Base-by-base conservation (phyloP, 2,888 invertebrate genomes). In the Apamea sordens region DNA sequence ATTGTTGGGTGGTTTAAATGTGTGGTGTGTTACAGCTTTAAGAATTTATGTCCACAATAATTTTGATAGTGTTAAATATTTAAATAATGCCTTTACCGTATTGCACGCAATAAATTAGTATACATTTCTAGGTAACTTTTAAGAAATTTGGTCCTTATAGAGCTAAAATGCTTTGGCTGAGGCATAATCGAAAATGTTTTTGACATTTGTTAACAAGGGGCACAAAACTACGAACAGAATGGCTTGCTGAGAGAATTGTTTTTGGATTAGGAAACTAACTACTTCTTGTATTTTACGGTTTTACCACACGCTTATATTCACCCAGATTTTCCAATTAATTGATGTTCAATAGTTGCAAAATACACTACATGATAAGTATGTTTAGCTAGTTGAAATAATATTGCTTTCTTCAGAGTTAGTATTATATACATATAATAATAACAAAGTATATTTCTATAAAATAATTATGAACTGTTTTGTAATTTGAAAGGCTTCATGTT, bases 381-480 rank as follows among this genome's bases (percentile, higher is more conserved):
- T 72, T 65, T 72, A 72, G 56, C 61, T 84, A 80, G 74, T 41
- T 74, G 73, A 59, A 76, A 76, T 64, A 36, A 71, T 8, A 73
- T 79, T 74, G 73, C 73, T 85, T 85, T 86, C 47, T 36, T 28
- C 56, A 28, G 64, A 61, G 53, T 73, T 56, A 74, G 69, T 70
- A 59, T 79, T 65, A 69, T 73, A 47, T 47, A 47, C 13, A 47
- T 15, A 15, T 15, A 15, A 2, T 47, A 82, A n/a, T 15, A 56
- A 75, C 15, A 68, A 85, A 70, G 50, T 82, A 84, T 79, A 82
- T 79, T 79, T 84, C 47, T 70, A 53, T 81, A 71, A 75, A n/a
- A n/a, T n/a, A n/a, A 70, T 36, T 32, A 73, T 59, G 56, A 56
- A 84, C 36, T 73, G 53, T 77, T 69, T 69, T 69, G 41, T 64